phyloP scores from a whole-genome alignment of 2,113 vertebrate species.

The Ondatra zibethicus region DNA sequence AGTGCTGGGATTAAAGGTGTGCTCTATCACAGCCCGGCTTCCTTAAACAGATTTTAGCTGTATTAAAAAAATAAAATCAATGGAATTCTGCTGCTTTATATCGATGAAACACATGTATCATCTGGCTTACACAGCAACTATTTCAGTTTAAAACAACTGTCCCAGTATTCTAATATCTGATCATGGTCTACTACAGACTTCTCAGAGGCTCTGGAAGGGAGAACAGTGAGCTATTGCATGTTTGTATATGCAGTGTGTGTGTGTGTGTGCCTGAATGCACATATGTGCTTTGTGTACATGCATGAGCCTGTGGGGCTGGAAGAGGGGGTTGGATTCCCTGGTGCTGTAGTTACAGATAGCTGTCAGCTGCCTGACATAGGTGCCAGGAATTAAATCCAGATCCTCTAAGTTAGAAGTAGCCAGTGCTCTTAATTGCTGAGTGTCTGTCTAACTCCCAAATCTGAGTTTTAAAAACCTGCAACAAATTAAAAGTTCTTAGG shows the following conservation, averaged over 20 bases:
- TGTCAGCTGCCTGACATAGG: not conserved
- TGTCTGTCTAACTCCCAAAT: not conserved
- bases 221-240: not conserved
- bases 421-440: not conserved
- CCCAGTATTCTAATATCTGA: not conserved
- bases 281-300: not conserved
- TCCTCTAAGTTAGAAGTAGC: not conserved
- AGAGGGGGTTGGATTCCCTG: not conserved
- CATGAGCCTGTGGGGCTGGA: not conserved
- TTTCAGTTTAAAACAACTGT: constrained; percentile 38
- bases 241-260: not conserved
- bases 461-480: constrained; percentile 4
- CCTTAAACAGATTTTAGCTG: not conserved
- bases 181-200: not conserved
- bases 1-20: not conserved
- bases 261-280: not conserved
- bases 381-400: not conserved
- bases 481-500: constrained; percentile 26
- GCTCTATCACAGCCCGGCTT: not conserved
- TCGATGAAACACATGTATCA: not conserved
- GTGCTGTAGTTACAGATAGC: not conserved
- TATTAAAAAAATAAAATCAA: constrained; percentile 7
- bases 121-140: not conserved
- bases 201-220: not conserved
- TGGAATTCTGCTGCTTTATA: not conserved